phyloP scores from a whole-genome alignment of 1,140 invertebrate genomes.

The Dreissena polymorpha region DNA sequence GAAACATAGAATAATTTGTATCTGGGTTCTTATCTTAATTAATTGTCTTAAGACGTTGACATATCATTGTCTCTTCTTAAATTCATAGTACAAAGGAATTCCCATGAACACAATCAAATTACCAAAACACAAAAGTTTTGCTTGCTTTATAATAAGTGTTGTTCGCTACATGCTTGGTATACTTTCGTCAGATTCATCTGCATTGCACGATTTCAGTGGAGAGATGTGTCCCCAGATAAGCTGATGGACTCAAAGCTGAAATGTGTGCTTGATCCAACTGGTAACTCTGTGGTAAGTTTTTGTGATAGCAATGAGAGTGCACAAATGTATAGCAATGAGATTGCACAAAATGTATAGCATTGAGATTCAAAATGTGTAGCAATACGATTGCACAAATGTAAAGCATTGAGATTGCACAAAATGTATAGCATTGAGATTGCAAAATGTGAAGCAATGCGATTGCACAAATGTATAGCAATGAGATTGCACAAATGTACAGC shows the following conservation, averaged over 20 bases:
- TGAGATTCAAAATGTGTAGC: neutral
- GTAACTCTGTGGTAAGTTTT: slow-evolving; percentile 38
- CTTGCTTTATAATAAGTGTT: too few species aligned
- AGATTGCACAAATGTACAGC: neutral
- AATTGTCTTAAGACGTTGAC: too few species aligned
- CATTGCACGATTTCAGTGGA: slow-evolving; percentile 91
- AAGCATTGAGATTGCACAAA: neutral
- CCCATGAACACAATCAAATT: too few species aligned
- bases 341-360: neutral
- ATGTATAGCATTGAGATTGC: neutral
- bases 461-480: neutral
- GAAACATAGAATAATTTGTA: too few species aligned
- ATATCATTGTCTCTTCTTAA: too few species aligned
- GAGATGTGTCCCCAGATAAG: slow-evolving; percentile 89
- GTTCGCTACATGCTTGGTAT: too few species aligned
- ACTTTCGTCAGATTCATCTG: too few species aligned
- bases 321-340: too few species aligned
- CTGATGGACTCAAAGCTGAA: slow-evolving; percentile 97
- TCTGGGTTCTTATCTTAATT: too few species aligned
- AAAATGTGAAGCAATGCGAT: neutral
- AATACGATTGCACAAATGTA: neutral
- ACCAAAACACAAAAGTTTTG: too few species aligned
- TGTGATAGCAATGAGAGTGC: neutral
- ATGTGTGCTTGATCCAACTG: slow-evolving; percentile 93
- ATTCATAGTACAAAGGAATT: too few species aligned